Percentiles rank a stretch among this genome's conserved stretches.
These are phyloP conservation scores for Nyleta sp. DNA, from an alignment of 2,888 invertebrate genomes.

Conservation along the genomic window DNA sequence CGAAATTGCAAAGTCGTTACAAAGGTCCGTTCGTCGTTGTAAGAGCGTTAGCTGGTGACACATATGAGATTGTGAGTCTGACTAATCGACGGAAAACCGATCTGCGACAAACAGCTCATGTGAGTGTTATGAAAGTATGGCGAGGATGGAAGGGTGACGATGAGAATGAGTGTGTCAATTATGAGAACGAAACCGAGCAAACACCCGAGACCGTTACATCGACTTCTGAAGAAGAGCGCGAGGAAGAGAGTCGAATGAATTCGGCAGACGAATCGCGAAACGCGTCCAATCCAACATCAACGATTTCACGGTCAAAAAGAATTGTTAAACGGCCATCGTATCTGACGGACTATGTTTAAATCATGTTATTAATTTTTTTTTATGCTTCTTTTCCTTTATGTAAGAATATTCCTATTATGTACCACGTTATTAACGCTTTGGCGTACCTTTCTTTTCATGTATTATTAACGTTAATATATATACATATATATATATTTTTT, in stretches of 20 bases:
- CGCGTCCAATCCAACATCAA: no score
- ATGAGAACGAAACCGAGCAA: background rate
- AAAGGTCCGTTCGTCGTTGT: conserved; percentile 5
- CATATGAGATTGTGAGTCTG: conserved; percentile 2
- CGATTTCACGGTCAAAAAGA: no score
- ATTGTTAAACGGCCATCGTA: background rate
- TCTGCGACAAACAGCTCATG: background rate
- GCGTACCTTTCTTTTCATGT: background rate
- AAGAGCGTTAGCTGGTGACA: background rate
- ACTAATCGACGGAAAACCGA: background rate
- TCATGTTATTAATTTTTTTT: background rate
- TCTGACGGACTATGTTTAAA: background rate
- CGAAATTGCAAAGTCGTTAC: conserved; percentile 12
- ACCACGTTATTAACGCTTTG: no score
- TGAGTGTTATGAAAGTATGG: conserved; percentile 9
- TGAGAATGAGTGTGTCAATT: background rate
- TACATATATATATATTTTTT: background rate
- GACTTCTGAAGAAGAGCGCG: no score
- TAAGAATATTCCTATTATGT: no score
- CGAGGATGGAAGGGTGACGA: conserved; percentile 12
- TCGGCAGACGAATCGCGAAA: background rate
- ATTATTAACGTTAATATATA: background rate
- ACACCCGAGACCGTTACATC: background rate
- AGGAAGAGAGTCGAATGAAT: no score
- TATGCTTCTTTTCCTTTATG: no score